A percentile compares a stretch with the other conserved stretches of the same genome.
These are phyloP conservation scores for Leptinotarsa undecemlineata DNA, from an alignment of 1,140 invertebrate genomes.

Conservation along the genomic window DNA sequence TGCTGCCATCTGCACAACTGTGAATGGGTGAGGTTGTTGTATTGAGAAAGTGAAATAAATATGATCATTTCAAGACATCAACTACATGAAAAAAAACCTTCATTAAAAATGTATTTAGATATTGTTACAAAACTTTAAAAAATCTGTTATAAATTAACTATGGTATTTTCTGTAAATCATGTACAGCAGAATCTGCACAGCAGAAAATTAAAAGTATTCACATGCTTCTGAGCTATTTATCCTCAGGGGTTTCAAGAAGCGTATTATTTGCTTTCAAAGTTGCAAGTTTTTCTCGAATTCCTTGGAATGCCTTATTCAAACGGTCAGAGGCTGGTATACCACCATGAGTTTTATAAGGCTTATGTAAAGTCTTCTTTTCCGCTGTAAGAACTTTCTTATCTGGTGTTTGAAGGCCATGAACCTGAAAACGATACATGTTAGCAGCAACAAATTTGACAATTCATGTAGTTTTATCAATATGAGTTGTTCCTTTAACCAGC, in stretches of 20 bases:
- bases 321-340: conserved; percentile 37
- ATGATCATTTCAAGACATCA: no score
- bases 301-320: conserved; percentile 37
- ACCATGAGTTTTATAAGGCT: conserved; percentile 32
- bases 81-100: not conserved
- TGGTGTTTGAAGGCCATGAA: conserved; percentile 40
- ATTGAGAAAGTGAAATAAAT: no score
- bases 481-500: no score
- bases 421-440: conserved; percentile 22
- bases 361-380: conserved; percentile 32
- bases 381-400: conserved; percentile 33
- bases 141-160: conserved; percentile 2
- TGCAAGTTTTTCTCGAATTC: conserved; percentile 33
- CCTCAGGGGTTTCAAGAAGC: no score
- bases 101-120: not conserved
- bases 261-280: not conserved
- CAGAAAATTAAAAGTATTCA: not conserved
- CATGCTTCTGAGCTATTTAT: not conserved
- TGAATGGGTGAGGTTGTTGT: no score
- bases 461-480: no score
- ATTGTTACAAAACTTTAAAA: conserved; percentile 2
- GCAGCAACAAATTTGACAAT: not conserved
- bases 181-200: not conserved
- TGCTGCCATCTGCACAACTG: no score
- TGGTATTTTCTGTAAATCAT: not conserved